Percentiles rank a stretch among this genome's conserved stretches.
Evolutionary conservation across 2,888 invertebrate genomes (phyloP).

Genomic region (Prostheceraeus crozeri): DNA sequence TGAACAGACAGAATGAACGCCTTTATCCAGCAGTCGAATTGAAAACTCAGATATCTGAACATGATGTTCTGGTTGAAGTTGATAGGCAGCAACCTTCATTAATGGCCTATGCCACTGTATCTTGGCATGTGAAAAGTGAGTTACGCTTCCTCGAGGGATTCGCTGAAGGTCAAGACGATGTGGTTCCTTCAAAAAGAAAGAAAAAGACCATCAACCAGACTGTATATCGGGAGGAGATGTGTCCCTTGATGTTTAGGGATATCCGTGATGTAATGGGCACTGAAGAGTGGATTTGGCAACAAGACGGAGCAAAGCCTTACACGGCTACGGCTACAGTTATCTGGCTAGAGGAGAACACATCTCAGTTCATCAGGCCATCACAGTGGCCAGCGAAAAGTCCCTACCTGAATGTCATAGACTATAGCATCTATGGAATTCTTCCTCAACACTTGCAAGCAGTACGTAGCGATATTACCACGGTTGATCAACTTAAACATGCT

Average conservation of each 20-base stretch:
- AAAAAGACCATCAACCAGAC: conserved; percentile 17
- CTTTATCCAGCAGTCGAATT: conserved; percentile 28
- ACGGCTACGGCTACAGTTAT: conserved; percentile 3
- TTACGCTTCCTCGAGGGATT: conserved; percentile 29
- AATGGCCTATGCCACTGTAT: conserved; percentile 33
- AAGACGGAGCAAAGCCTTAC: conserved; percentile 15
- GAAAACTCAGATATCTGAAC: conserved; percentile 30
- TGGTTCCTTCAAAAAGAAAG: neutral
- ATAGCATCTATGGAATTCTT: conserved; percentile 14
- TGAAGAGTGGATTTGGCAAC: neutral
- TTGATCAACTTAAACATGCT: conserved; percentile 26
- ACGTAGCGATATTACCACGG: conserved; percentile 17
- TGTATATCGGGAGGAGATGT: conserved; percentile 10
- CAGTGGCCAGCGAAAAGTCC: conserved; percentile 4
- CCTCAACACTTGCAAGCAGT: conserved; percentile 9
- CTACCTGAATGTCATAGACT: conserved; percentile 13
- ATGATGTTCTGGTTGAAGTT: conserved; percentile 30
- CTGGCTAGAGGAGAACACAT: conserved; percentile 7
- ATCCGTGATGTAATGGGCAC: neutral
- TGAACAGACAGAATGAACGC: conserved; percentile 32
- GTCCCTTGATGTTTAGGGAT: conserved; percentile 8
- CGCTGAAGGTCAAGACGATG: conserved; percentile 25
- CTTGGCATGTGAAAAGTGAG: conserved; percentile 33
- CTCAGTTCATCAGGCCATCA: neutral
- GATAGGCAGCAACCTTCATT: conserved; percentile 31